Evolutionary conservation across 2,888 invertebrate species (phyloP), one percentile per base, ranked within the genome.

Genomic region (Lycia hirtaria): DNA sequence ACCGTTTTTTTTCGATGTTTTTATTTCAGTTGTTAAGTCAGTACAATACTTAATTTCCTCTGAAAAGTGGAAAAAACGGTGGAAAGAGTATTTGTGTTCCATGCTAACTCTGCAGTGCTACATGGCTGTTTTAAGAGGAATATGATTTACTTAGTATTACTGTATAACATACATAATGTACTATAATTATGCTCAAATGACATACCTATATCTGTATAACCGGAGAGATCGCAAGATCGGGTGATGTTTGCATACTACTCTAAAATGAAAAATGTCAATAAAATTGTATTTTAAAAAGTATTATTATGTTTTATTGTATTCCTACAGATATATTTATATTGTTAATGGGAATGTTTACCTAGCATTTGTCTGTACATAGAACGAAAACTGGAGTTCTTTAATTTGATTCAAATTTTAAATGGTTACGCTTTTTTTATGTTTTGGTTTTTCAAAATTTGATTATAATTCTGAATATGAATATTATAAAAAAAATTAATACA

Each of bases 211-310:
- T 80, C 71, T 32, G 6, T 32, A 32, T 80, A 81, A 76, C 76
- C 84, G 78, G 75, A 72, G 69, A 78, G 85, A 78, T 84, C 83
- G 78, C 78, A 75, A 78, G 85, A 78, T 86, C 87, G 85, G 85
- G 85, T 83, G 85, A 87, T 88, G 90, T 89, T 86, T 87, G 88
- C 89, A 86, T 86, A 87, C 82, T 90, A 85, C 87, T 85, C 82
- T 86, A 82, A 49, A 87, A 85, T 83, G 82, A 77, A 87, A 83
- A 89, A 91, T 88, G 89, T 92, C 91, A 92, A 91, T 91, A 92
- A 92, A 92, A 80, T 84, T 85, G 88, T 90, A 89, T 90, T 89
- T 89, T 88, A 90, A 91, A 89, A 85, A 79, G 79, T 77, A 68
- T 40, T 17, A 48, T 49, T 62, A 65, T 77, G 69, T 80, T 81